Evolutionary conservation across 2,888 invertebrate genomes (phyloP).

Genomic region (Geophilus truncorum): DNA sequence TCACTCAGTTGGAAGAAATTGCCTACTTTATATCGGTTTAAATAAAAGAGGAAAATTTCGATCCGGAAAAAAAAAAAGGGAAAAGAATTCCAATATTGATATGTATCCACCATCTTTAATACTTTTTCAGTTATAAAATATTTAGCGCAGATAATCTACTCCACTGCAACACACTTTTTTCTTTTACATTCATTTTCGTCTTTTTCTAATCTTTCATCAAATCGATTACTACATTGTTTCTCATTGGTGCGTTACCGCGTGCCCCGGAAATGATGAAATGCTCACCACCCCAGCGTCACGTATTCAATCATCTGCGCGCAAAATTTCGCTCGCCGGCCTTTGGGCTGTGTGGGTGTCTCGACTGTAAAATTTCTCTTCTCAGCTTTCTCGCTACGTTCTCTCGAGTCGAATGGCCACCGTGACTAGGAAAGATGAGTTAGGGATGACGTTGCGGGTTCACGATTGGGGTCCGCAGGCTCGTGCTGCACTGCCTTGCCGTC

Average conservation of each 20-base stretch:
- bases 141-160: not conserved
- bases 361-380: not conserved
- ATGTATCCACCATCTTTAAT: not conserved
- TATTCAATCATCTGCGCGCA: conserved; percentile 2
- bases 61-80: not conserved
- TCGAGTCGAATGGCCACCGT: not conserved
- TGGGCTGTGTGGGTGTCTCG: not conserved
- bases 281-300: not conserved
- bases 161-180: too few relatives aligned
- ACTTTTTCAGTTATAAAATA: not conserved
- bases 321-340: not conserved
- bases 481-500: conserved; percentile 30
- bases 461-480: conserved; percentile 36
- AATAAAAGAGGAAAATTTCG: not conserved
- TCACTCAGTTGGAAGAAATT: conserved; percentile 1
- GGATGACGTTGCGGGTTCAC: conserved; percentile 6
- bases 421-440: not conserved
- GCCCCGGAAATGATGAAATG: conserved; percentile 22
- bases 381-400: not conserved
- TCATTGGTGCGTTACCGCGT: conserved; percentile 18
- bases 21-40: not conserved
- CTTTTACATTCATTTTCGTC: not conserved
- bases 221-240: not conserved
- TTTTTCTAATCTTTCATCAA: not conserved
- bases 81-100: not conserved